A percentile compares a stretch with the other conserved stretches of the same genome.
These are phyloP conservation scores for Orycteropus afer DNA, from an alignment of 2,113 vertebrate species.

Conservation along the genomic window DNA sequence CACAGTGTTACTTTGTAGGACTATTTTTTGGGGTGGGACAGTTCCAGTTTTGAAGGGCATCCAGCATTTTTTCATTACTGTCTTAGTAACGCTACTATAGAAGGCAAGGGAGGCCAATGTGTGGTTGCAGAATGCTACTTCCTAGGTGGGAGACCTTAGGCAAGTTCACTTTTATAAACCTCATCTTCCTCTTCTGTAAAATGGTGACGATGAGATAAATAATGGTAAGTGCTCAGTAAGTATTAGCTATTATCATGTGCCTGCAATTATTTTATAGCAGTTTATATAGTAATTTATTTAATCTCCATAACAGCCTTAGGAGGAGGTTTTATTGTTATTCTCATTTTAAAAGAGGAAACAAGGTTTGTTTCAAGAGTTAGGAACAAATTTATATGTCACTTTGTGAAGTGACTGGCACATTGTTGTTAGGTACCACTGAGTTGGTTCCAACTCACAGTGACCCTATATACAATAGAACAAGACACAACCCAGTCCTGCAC, in stretches of 20 bases:
- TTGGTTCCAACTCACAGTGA: no score
- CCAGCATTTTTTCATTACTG: not conserved
- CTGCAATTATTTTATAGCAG: not conserved
- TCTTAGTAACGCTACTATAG: not conserved
- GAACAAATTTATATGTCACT: not conserved
- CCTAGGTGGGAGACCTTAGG: not conserved
- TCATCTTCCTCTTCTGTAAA: slow-evolving; percentile 31
- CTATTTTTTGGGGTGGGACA: no score
- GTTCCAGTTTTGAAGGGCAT: no score
- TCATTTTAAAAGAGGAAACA: not conserved
- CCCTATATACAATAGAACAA: no score
- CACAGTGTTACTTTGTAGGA: no score
- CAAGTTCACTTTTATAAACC: not conserved
- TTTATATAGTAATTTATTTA: not conserved
- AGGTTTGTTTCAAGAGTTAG: slow-evolving; percentile 34
- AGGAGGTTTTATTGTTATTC: not conserved
- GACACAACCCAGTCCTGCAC: no score
- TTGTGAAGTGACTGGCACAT: not conserved
- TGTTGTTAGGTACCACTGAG: no score
- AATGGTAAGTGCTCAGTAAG: not conserved
- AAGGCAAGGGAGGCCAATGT: not conserved
- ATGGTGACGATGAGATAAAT: not conserved
- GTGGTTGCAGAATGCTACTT: not conserved
- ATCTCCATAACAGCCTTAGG: no score
- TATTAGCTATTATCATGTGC: not conserved